These are phyloP conservation scores for Anoplopoma fimbria DNA, from an alignment of 2,113 vertebrate species.

Conservation along the genomic window DNA sequence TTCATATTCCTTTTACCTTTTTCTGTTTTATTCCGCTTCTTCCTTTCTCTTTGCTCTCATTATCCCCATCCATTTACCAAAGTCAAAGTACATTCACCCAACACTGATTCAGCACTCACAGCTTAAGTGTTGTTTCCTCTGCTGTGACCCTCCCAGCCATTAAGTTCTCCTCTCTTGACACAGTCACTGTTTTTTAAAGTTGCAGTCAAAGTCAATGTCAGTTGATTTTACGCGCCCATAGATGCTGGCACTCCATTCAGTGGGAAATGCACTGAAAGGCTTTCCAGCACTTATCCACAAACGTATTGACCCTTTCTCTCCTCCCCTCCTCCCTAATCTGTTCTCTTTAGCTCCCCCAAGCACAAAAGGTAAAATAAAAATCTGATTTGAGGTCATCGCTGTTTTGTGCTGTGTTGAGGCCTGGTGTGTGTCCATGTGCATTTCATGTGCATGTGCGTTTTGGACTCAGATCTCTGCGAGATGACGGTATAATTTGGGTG, in stretches of 20 bases:
- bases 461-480: constrained; percentile 34
- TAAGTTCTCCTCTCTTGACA: constrained; percentile 43
- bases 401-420: constrained; percentile 70
- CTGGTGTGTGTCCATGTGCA: constrained; percentile 68
- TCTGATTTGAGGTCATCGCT: constrained; percentile 79
- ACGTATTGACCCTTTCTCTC: constrained; percentile 71
- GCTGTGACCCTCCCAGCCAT: constrained; percentile 22
- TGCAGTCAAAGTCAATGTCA: constrained; percentile 48
- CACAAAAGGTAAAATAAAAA: constrained; percentile 95
- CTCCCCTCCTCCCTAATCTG: constrained; percentile 75
- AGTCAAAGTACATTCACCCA: constrained; percentile 34
- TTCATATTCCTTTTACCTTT: constrained; percentile 27
- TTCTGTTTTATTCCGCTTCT: constrained; percentile 20
- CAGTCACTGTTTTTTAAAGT: constrained; percentile 47
- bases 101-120: constrained; percentile 45
- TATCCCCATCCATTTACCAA: constrained; percentile 46
- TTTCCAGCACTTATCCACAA: constrained; percentile 52
- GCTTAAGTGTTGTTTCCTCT: constrained; percentile 40
- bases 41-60: constrained; percentile 41
- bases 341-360: constrained; percentile 94
- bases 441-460: constrained; percentile 69
- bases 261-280: constrained; percentile 50
- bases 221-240: constrained; percentile 28
- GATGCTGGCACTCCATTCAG: constrained; percentile 35
- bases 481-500: constrained; percentile 28